These are phyloP conservation scores for Sycophila sp. DNA, from an alignment of 1,140 invertebrate genomes.

Conservation along the genomic window DNA sequence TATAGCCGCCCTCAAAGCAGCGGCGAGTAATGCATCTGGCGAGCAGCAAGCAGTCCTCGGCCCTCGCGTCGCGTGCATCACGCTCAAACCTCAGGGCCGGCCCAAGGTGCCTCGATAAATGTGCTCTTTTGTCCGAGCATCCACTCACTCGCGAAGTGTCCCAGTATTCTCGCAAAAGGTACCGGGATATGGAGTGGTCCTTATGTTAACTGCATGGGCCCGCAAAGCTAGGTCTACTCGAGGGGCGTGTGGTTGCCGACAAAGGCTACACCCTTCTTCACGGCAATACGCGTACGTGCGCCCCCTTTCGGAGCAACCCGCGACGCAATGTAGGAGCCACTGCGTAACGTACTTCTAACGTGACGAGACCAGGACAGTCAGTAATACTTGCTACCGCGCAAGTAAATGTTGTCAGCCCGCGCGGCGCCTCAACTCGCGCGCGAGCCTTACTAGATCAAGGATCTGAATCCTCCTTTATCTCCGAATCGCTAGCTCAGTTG, in stretches of 20 bases:
- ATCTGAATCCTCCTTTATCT: too few relatives aligned
- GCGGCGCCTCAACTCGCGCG: too few relatives aligned
- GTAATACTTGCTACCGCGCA: too few relatives aligned
- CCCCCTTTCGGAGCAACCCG: neutral
- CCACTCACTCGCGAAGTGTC: neutral
- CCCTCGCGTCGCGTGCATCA: too few relatives aligned
- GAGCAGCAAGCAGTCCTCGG: neutral
- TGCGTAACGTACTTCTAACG: neutral
- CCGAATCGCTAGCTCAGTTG: too few relatives aligned
- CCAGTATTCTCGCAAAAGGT: neutral
- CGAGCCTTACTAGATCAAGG: too few relatives aligned
- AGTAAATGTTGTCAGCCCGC: too few relatives aligned
- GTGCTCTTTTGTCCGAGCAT: neutral
- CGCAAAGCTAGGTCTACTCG: neutral
- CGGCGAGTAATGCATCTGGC: neutral
- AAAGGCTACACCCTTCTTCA: neutral
- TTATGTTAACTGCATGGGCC: conserved; percentile 7
- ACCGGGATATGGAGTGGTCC: neutral
- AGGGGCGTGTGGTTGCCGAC: neutral
- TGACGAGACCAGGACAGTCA: neutral
- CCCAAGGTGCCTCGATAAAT: neutral
- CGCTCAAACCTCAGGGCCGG: neutral
- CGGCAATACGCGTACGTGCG: neutral
- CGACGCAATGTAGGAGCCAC: neutral
- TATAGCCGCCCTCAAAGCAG: too few relatives aligned